These are phyloP conservation scores for Meta bourneti DNA, from an alignment of 2,888 invertebrate species.

Conservation along the genomic window DNA sequence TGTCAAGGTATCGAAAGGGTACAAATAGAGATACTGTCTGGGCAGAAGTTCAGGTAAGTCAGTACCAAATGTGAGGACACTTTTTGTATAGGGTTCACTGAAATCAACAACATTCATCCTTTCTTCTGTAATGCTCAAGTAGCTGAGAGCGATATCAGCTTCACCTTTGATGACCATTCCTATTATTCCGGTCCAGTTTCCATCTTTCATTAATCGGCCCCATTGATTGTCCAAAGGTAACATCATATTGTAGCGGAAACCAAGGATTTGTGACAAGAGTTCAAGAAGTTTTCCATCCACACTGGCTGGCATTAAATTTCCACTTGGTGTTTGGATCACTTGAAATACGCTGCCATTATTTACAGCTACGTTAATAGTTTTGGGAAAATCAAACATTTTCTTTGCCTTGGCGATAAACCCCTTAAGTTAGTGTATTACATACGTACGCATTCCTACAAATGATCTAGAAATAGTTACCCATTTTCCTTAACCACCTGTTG, in stretches of 20 bases:
- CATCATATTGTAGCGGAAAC: background rate
- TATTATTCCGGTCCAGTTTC: constrained; percentile 10
- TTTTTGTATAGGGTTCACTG: background rate
- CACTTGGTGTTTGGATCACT: background rate
- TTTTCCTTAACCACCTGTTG: too few species aligned
- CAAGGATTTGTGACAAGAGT: background rate
- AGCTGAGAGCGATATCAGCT: background rate
- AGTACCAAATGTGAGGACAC: background rate
- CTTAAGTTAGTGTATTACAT: too few species aligned
- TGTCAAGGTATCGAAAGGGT: background rate
- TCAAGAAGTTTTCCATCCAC: background rate
- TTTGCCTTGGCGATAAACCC: too few species aligned
- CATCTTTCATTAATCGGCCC: background rate
- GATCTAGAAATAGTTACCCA: too few species aligned
- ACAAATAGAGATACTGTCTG: background rate
- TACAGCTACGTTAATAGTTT: background rate
- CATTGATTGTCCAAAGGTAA: background rate
- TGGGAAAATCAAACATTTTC: background rate
- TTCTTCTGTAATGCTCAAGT: background rate
- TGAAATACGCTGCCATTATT: background rate
- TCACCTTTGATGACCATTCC: background rate
- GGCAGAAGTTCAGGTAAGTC: background rate
- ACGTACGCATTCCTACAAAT: too few species aligned
- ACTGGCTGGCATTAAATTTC: background rate
- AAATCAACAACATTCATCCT: background rate